A percentile compares a stretch with the other conserved stretches of the same genome.
Conservation (phyloP, 2,113 vertebrate genomes). For the Leucopternis melanops region DNA sequence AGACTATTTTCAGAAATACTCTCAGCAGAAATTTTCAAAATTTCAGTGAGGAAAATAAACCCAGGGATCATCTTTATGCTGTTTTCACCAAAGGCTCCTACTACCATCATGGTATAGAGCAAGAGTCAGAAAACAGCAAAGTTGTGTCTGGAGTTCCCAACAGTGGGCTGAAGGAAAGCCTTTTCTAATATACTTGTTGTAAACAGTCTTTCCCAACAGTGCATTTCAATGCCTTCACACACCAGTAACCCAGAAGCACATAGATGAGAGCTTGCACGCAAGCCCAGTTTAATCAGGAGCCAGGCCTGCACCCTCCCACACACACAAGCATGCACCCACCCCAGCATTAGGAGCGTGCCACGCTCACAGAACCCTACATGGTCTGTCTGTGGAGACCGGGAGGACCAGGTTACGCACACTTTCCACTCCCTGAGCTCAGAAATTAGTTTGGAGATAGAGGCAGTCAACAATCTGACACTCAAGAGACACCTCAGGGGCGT, state of each 20-base stretch:
- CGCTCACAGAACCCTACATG: fast-evolving
- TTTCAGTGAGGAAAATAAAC: too few relatives aligned
- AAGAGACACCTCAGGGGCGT: background rate
- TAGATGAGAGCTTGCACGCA: background rate
- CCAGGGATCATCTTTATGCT: background rate
- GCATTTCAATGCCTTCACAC: background rate
- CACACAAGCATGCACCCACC: background rate
- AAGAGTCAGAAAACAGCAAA: background rate
- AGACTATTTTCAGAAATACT: too few relatives aligned
- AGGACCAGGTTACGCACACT: background rate
- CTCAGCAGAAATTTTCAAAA: too few relatives aligned
- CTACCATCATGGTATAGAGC: background rate
- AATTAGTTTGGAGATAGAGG: background rate
- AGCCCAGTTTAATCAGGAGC: background rate
- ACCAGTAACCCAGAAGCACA: background rate
- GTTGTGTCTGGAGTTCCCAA: background rate
- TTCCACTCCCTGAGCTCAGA: background rate
- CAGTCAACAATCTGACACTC: background rate
- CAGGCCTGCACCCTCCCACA: background rate
- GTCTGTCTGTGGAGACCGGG: background rate
- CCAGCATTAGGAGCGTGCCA: background rate
- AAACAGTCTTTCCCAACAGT: background rate
- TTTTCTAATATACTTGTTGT: background rate
- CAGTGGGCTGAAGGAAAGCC: background rate
- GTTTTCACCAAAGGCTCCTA: background rate